phyloP scores from a whole-genome alignment of 2,113 vertebrate species.

The Percina caprodes region DNA sequence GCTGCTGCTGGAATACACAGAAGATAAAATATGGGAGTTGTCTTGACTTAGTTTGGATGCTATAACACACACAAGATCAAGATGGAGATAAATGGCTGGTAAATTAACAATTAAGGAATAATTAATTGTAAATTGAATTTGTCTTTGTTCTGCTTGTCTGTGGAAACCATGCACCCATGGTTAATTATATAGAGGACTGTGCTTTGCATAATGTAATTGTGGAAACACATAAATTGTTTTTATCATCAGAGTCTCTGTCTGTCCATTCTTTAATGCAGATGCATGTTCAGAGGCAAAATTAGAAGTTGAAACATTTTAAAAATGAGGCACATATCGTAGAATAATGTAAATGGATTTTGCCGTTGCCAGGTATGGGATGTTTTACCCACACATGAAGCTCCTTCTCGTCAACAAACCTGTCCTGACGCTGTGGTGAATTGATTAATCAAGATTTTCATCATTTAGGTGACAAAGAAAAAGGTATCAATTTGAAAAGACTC shows the following conservation, averaged over 20 bases:
- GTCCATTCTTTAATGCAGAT: background rate
- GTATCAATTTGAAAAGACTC: background rate
- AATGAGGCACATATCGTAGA: background rate
- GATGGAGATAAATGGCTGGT: constrained; percentile 21
- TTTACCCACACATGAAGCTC: background rate
- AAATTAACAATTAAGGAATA: constrained; percentile 38
- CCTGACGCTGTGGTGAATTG: background rate
- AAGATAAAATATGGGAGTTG: background rate
- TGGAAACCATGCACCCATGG: constrained; percentile 21
- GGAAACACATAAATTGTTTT: constrained; percentile 30
- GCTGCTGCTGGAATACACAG: background rate
- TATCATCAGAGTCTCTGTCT: background rate
- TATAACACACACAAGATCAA: constrained; percentile 12
- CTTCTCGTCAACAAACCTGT: background rate
- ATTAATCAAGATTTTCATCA: background rate
- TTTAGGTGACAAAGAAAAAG: background rate
- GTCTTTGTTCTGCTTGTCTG: constrained; percentile 49
- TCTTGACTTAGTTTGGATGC: constrained; percentile 12
- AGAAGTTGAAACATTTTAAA: background rate
- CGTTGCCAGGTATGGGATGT: background rate
- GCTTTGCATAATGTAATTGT: constrained; percentile 27
- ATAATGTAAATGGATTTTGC: background rate
- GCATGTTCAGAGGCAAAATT: constrained; percentile 13
- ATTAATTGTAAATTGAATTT: constrained; percentile 27
- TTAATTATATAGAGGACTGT: constrained; percentile 37